Evolutionary conservation across 1,140 invertebrate genomes (phyloP).

Genomic region (Copidosoma floridanum): DNA sequence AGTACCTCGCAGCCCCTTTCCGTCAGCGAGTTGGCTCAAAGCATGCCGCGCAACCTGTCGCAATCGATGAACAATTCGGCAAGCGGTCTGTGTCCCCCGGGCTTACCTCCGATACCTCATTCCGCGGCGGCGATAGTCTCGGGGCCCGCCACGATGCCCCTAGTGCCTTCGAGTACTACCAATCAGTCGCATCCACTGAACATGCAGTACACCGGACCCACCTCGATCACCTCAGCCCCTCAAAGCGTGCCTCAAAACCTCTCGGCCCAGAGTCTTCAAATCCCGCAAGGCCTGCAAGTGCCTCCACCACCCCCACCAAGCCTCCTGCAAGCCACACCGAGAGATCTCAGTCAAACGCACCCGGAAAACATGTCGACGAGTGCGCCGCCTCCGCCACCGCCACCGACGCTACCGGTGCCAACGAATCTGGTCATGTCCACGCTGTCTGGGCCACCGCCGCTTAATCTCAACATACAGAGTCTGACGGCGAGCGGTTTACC

Average conservation of each 20-base stretch:
- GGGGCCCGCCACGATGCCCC: conserved; percentile 30
- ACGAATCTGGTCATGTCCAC: conserved; percentile 20
- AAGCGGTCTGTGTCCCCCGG: conserved; percentile 17
- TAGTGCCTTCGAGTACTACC: conserved; percentile 36
- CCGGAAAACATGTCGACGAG: conserved; percentile 40
- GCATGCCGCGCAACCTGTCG: conserved; percentile 45
- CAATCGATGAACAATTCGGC: conserved; percentile 42
- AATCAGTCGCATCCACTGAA: conserved; percentile 47
- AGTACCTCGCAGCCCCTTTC: conserved; percentile 35
- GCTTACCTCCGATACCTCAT: conserved; percentile 36
- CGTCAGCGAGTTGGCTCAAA: conserved; percentile 40
- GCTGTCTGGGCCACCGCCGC: conserved; percentile 31
- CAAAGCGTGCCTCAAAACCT: conserved; percentile 52
- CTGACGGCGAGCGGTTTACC: conserved; percentile 37
- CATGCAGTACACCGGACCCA: conserved; percentile 44
- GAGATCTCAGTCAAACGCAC: conserved; percentile 39
- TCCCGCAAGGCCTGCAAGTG: conserved; percentile 27
- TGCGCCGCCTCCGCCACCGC: no score
- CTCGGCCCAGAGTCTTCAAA: conserved; percentile 41
- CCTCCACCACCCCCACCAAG: conserved; percentile 33
- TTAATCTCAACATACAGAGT: conserved; percentile 51
- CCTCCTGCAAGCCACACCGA: conserved; percentile 34
- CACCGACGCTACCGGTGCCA: conserved; percentile 37
- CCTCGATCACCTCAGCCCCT: conserved; percentile 39
- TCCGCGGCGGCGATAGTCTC: conserved; percentile 30